A percentile compares a stretch with the other conserved stretches of the same genome.
Evolutionary conservation across 2,888 invertebrate species (phyloP).

Genomic region (Epirrita christyi): DNA sequence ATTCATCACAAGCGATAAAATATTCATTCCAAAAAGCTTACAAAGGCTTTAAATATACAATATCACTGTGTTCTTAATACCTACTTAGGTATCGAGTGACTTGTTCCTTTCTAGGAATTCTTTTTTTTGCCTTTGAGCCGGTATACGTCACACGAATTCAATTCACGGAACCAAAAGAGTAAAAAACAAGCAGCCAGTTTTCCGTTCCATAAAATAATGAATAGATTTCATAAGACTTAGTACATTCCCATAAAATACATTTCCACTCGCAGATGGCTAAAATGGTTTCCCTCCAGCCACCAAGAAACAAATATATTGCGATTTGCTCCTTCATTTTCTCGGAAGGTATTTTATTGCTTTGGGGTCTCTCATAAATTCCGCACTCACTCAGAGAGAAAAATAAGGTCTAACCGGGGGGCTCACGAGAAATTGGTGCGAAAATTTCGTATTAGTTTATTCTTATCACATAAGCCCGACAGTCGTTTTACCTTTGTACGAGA

Average conservation of each 20-base stretch:
- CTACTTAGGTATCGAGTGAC: not conserved
- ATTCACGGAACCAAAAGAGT: constrained; percentile 25
- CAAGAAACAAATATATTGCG: constrained; percentile 82
- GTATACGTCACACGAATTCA: not conserved
- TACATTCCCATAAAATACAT: constrained; percentile 65
- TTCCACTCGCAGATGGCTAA: constrained; percentile 70
- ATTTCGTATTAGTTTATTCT: constrained; percentile 75
- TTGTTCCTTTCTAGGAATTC: not conserved
- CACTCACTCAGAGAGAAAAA: constrained; percentile 81
- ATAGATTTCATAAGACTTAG: constrained; percentile 58
- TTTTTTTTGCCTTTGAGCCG: not conserved
- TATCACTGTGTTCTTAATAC: constrained; percentile 11
- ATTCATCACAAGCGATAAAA: constrained; percentile 46
- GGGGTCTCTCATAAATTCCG: constrained; percentile 81
- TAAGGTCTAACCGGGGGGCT: constrained; percentile 69
- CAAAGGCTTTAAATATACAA: constrained; percentile 19
- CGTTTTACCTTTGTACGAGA: constrained; percentile 45
- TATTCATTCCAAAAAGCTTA: constrained; percentile 46
- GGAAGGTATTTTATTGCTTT: constrained; percentile 83
- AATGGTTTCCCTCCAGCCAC: constrained; percentile 75
- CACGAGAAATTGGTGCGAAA: constrained; percentile 74
- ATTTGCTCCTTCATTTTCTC: constrained; percentile 84
- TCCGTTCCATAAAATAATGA: constrained; percentile 48
- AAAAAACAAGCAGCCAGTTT: constrained; percentile 31
- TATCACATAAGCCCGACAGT: constrained; percentile 58